A percentile compares a stretch with the other conserved stretches of the same genome.
These are phyloP conservation scores for Holothuria scabra DNA, from an alignment of 53 echinoderm and acorn worm genomes.

Conservation along the genomic window DNA sequence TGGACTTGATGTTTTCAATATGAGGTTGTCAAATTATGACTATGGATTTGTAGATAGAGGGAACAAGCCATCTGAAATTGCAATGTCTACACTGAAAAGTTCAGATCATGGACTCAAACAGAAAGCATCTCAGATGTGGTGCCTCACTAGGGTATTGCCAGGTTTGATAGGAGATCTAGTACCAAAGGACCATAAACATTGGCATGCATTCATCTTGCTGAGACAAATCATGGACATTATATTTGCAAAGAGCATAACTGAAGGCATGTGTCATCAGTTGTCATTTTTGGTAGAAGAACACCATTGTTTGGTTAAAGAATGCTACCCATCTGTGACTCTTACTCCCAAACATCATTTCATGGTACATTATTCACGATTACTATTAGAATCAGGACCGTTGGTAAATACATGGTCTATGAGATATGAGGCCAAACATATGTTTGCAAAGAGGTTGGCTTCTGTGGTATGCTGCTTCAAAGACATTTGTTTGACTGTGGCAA, in stretches of 20 bases:
- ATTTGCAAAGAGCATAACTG: slow-evolving; percentile 56
- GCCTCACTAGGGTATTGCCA: slow-evolving; percentile 43
- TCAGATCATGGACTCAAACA: slow-evolving; percentile 50
- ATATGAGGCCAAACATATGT: slow-evolving; percentile 28
- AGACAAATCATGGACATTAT: slow-evolving; percentile 43
- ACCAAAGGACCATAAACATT: slow-evolving; percentile 33
- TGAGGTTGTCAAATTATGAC: slow-evolving; percentile 25
- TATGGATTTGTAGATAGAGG: slow-evolving; percentile 56
- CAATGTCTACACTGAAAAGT: slow-evolving; percentile 33
- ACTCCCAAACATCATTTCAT: slow-evolving; percentile 63
- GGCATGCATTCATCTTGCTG: slow-evolving; percentile 1
- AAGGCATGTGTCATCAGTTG: slow-evolving; percentile 50
- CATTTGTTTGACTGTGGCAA: slow-evolving; percentile 22
- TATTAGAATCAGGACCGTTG: slow-evolving; percentile 12
- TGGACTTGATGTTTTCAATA: slow-evolving; percentile 46
- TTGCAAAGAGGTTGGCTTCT: slow-evolving; percentile 18
- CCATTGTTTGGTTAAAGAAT: slow-evolving; percentile 40
- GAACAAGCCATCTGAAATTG: slow-evolving; percentile 59
- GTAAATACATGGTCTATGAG: slow-evolving; percentile 19
- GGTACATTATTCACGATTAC: slow-evolving; percentile 49
- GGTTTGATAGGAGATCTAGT: slow-evolving; percentile 50
- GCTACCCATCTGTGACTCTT: slow-evolving; percentile 33
- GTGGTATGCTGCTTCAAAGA: slow-evolving; percentile 29
- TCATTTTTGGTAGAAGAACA: slow-evolving; percentile 60
- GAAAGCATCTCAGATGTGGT: slow-evolving; percentile 68